phyloP scores from a whole-genome alignment of 2,888 invertebrate species.

The Strigamia maritima region DNA sequence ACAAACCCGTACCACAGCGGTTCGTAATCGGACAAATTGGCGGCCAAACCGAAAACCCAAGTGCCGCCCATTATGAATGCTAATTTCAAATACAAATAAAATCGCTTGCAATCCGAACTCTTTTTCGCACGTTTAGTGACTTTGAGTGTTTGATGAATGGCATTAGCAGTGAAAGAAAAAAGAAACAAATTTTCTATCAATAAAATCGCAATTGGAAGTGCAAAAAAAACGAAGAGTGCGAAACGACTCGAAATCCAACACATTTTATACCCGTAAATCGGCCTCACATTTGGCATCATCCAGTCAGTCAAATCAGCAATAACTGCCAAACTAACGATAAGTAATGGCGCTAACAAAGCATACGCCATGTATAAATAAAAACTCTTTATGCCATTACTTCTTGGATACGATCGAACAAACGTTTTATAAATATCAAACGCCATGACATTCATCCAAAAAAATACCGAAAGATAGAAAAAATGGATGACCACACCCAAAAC shows the following conservation, averaged over 20 bases:
- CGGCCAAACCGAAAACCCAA: conserved; percentile 54
- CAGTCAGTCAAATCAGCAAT: conserved; percentile 49
- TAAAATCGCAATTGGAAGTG: conserved; percentile 51
- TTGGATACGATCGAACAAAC: conserved; percentile 46
- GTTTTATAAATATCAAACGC: conserved; percentile 55
- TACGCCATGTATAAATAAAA: conserved; percentile 51
- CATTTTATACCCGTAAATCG: conserved; percentile 42
- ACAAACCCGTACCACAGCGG: conserved; percentile 55
- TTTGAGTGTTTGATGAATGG: conserved; percentile 45
- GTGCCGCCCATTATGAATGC: conserved; percentile 55
- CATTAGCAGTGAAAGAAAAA: conserved; percentile 50
- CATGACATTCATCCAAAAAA: conserved; percentile 56
- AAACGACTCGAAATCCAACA: conserved; percentile 53
- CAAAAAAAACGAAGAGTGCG: conserved; percentile 52
- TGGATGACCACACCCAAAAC: conserved; percentile 50
- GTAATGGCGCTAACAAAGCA: conserved; percentile 54
- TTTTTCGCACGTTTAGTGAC: conserved; percentile 45
- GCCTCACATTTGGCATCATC: conserved; percentile 44
- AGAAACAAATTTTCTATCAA: conserved; percentile 51
- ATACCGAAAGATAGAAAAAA: conserved; percentile 53
- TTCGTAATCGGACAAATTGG: conserved; percentile 48
- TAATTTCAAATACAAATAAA: conserved; percentile 50
- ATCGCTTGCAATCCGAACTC: conserved; percentile 43
- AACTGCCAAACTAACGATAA: conserved; percentile 50
- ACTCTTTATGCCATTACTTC: conserved; percentile 37